These are phyloP conservation scores for Lymantria monacha DNA, from an alignment of 2,888 invertebrate species.

Conservation along the genomic window DNA sequence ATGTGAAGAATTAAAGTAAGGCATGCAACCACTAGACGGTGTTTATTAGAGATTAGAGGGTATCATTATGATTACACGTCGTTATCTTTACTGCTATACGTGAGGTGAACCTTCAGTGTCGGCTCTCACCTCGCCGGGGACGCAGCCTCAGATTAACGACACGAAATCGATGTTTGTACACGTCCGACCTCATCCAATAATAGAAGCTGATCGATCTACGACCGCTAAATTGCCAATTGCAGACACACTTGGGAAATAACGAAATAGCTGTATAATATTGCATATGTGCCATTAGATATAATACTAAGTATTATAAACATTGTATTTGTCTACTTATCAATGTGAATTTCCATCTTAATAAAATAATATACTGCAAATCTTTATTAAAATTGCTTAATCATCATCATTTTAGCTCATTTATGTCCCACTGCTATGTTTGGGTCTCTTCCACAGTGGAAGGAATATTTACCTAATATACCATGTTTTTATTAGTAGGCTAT, in stretches of 20 bases:
- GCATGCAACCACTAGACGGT: constrained; percentile 21
- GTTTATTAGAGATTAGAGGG: constrained; percentile 44
- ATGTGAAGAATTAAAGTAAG: constrained; percentile 26
- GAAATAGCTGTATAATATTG: constrained; percentile 58
- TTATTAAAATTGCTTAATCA: too few relatives aligned
- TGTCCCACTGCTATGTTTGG: too few relatives aligned
- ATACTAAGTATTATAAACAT: constrained; percentile 39
- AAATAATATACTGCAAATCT: too few relatives aligned
- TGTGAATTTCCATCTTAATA: constrained; percentile 26
- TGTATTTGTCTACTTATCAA: constrained; percentile 63
- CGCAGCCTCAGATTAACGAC: constrained; percentile 71
- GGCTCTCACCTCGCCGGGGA: constrained; percentile 65
- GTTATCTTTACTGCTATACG: constrained; percentile 66
- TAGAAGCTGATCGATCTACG: constrained; percentile 75
- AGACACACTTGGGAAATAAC: constrained; percentile 72
- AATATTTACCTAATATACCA: too few relatives aligned
- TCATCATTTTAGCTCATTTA: too few relatives aligned
- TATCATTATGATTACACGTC: constrained; percentile 68
- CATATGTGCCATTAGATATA: constrained; percentile 40
- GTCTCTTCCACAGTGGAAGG: too few relatives aligned
- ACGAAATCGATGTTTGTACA: constrained; percentile 81
- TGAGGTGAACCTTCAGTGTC: constrained; percentile 67
- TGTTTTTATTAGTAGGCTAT: too few relatives aligned
- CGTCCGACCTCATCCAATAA: constrained; percentile 80
- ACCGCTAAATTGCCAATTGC: constrained; percentile 72